Base-by-base conservation (phyloP, 2,113 vertebrate genomes). In the Dicerorhinus sumatrensis region DNA sequence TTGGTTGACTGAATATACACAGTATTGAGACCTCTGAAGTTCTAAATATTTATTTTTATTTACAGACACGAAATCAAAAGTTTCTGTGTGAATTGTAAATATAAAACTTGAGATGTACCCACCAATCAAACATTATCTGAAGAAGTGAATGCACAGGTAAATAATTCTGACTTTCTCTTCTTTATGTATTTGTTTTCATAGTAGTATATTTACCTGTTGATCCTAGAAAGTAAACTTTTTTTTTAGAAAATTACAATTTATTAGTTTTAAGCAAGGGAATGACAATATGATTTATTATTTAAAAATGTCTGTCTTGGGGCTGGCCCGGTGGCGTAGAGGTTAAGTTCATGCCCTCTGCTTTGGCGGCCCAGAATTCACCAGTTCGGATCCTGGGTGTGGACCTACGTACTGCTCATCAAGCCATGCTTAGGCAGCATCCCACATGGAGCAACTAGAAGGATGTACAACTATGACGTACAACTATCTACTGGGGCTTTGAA, bases 61-160 rank as follows among this genome's bases (percentile, higher is more conserved):
- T 94, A 42, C 98, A 99, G 99, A 99, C 97, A 99, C 99, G 97
- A 99, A 99, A 98, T 99, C 99, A 97, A 99, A 99, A 98, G 99
- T 99, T 92, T 99, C 99, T 92, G 99, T 99, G 96, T 99, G 99
- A 88, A 98, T 99, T 98, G 98, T 99, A 98, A 99, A 99, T 62
- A 98, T 99, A 97, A 99, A 99, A 94, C 98, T 99, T 98, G 99
- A 99, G 98, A 98, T 99, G 91, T 99, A 99, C 98, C 99, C 99
- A 93, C 99, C 98, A 98, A 77, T 88, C 99, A 99, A 94, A 98
- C 94, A 0, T 97, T 99, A 65, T 99, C 98, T 97, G 89, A 98
- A 87, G 99, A 99, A 98, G 98, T 99, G 97, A 99, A 97, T 94
- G 99, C 99, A 93, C 99, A 99, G 99, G 99, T 99, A 98, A 99